Evolutionary conservation across 2,113 vertebrate genomes (phyloP), one percentile per base, ranked within the genome.

Genomic region (Baryphthengus martii): DNA sequence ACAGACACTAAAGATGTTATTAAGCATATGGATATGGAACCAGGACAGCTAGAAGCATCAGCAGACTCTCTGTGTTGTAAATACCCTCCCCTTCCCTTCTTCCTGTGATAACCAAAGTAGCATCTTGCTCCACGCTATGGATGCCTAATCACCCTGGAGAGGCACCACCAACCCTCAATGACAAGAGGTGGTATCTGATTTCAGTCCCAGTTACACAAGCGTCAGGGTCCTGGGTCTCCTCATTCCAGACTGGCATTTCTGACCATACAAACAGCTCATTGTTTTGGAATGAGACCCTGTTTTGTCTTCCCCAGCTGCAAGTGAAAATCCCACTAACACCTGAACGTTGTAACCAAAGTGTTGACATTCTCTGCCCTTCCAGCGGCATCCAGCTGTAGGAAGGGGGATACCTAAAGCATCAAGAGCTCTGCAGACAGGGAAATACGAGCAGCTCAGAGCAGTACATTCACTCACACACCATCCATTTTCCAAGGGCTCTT

Each of bases 31-130:
- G 39, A 16, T 20, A 10, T 2, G 7, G 45, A 71, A 42, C 13
- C 10, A 17, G 42, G 44, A n/a, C 4, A 47, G 26, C 29, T 31
- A n/a, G 50, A 71, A 63, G n/a, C 52, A 13, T 33, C 70, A 84
- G 44, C 33, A 67, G 40, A 21, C 9, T 11, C 59, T 6, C 12
- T 4, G 40, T 16, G 10, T 4, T 40, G 24, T 21, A 63, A 40
- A 78, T 35, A 39, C 33, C 42, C 35, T 31, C 28, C 40, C 13
- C 66, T 55, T 72, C 65, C 17, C 33, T 17, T 44, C 19, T 33
- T 35, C 6, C 6, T 21, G 3, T 3, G 11, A 23, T 21, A 17
- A 14, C 29, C 12, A 6, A 56, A 35, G 15, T 1, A 21, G 24
- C 35, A 33, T 4, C 26, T 55, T 8, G 6, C 3, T 15, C 7